Evolutionary conservation across 2,888 invertebrate genomes (phyloP).

Genomic region (Cephus rjabovi): DNA sequence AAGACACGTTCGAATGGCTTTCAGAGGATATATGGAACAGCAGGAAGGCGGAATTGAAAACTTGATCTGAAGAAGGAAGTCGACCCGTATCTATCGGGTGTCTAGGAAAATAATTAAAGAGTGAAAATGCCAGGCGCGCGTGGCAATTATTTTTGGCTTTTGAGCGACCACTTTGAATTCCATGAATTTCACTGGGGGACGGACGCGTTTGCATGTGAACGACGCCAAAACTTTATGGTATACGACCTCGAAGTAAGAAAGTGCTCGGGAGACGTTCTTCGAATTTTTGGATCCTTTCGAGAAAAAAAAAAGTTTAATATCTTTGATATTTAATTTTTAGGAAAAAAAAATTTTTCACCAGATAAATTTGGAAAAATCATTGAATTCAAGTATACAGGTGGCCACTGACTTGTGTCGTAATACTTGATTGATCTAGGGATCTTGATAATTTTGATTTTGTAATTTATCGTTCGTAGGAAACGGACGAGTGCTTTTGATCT

Average conservation of each 20-base stretch:
- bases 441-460: background rate
- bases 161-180: background rate
- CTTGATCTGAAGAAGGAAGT: conserved; percentile 37
- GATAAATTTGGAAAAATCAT: too few relatives aligned
- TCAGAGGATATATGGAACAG: conserved; percentile 36
- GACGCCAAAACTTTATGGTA: background rate
- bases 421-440: too few relatives aligned
- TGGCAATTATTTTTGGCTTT: background rate
- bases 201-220: background rate
- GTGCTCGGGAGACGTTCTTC: background rate
- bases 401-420: too few relatives aligned
- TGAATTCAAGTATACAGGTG: too few relatives aligned
- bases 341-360: too few relatives aligned
- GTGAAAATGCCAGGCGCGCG: background rate
- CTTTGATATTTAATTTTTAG: too few relatives aligned
- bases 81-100: background rate
- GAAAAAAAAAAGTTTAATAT: too few relatives aligned
- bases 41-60: conserved; percentile 43
- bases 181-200: background rate
- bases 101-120: background rate
- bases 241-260: background rate
- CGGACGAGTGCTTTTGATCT: conserved; percentile 28
- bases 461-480: background rate
- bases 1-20: conserved; percentile 20
- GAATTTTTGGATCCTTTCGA: background rate